Conservation (phyloP, 2,797 vertebrate species). For the Acestrorhynchus altus region DNA sequence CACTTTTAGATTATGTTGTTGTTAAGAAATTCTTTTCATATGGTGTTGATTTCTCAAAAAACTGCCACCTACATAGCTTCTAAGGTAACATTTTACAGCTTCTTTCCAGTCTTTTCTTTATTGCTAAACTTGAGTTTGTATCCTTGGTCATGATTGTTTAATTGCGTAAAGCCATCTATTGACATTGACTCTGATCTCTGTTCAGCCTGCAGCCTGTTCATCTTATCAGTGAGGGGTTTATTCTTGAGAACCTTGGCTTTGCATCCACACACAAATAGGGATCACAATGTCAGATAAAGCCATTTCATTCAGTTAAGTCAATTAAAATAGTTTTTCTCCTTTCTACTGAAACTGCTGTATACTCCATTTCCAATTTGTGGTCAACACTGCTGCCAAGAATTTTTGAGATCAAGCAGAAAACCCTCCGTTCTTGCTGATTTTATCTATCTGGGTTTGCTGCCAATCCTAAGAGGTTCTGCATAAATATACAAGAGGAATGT, state of each 20-base stretch:
- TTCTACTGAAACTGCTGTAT: not conserved
- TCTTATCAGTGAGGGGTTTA: not conserved
- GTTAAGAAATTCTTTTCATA: too few relatives aligned
- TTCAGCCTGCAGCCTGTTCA: too few relatives aligned
- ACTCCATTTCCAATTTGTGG: not conserved
- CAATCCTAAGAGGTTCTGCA: conserved; percentile 61
- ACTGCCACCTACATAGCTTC: too few relatives aligned
- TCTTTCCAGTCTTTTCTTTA: too few relatives aligned
- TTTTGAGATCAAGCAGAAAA: conserved; percentile 2
- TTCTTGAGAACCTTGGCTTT: not conserved
- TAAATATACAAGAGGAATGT: conserved; percentile 60
- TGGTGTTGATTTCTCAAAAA: too few relatives aligned
- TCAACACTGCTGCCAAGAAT: not conserved
- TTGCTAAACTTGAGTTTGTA: too few relatives aligned
- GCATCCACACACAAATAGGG: not conserved
- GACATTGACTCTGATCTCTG: too few relatives aligned
- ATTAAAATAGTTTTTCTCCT: not conserved
- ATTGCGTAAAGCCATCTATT: too few relatives aligned
- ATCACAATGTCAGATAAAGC: too few relatives aligned
- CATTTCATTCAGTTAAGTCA: not conserved
- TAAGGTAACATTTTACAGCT: too few relatives aligned
- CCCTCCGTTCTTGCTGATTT: conserved; percentile 51
- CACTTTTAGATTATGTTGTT: too few relatives aligned
- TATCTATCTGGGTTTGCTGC: conserved; percentile 59
- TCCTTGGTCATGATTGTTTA: too few relatives aligned